These are phyloP conservation scores for Caenorhabditis latens DNA, from an alignment of 1,140 invertebrate species.

Conservation along the genomic window DNA sequence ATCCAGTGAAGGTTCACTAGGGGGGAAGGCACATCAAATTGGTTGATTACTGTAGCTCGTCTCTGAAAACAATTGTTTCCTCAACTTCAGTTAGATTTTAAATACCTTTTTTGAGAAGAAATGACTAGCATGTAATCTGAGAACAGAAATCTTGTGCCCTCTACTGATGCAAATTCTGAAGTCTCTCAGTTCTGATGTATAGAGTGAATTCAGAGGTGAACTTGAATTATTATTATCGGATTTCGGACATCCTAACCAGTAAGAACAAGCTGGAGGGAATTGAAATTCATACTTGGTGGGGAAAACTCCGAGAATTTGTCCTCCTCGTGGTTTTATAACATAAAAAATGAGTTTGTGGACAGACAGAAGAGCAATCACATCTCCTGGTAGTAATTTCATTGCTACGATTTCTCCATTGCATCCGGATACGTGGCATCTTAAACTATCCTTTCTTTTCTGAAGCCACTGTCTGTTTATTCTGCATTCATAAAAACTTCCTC, in stretches of 20 bases:
- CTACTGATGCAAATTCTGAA: slow-evolving; percentile 55
- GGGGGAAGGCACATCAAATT: slow-evolving; percentile 21
- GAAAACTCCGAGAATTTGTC: slow-evolving; percentile 53
- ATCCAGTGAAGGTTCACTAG: slow-evolving; percentile 39
- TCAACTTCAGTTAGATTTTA: background rate
- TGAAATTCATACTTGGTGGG: slow-evolving; percentile 6
- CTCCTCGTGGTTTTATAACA: slow-evolving; percentile 50
- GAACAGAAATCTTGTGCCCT: slow-evolving; percentile 32
- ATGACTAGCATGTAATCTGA: slow-evolving; percentile 44
- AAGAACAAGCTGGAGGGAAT: slow-evolving; percentile 43
- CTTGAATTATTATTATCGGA: background rate
- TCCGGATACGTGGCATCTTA: slow-evolving; percentile 79
- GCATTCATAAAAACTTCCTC: slow-evolving; percentile 93
- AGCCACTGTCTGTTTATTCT: slow-evolving; percentile 33
- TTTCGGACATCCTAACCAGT: slow-evolving; percentile 4
- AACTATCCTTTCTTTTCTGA: slow-evolving; percentile 34
- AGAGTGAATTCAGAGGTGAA: background rate
- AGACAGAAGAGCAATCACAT: slow-evolving; percentile 53
- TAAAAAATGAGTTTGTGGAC: slow-evolving; percentile 53
- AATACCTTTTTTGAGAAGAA: slow-evolving; percentile 44
- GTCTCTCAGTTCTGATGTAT: slow-evolving; percentile 11
- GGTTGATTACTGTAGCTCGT: slow-evolving; percentile 30
- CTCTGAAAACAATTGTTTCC: slow-evolving; percentile 35
- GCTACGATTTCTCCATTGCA: slow-evolving; percentile 88
- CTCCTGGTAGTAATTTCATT: slow-evolving; percentile 25